A percentile compares a stretch with the other conserved stretches of the same genome.
phyloP scores from a whole-genome alignment of 2,797 vertebrate genomes.

The Oryzias sinensis region DNA sequence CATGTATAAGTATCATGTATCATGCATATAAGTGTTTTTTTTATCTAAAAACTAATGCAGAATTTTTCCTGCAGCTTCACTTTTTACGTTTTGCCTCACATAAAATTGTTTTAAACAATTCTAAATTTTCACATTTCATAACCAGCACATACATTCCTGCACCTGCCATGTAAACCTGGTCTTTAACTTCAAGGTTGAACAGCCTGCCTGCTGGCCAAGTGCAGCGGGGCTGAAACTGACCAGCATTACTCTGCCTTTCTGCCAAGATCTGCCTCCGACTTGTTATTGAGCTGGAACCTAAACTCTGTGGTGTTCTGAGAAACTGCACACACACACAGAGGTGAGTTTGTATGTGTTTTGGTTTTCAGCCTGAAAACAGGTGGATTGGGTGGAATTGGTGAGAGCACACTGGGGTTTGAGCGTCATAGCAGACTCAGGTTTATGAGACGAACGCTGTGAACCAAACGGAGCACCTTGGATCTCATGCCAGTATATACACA shows the following conservation, averaged over 20 bases:
- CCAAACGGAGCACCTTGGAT: constrained; percentile 55
- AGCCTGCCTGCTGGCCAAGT: constrained; percentile 39
- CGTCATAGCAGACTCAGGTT: constrained; percentile 44
- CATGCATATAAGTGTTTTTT: no score
- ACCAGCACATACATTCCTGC: neutral
- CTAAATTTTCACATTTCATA: no score
- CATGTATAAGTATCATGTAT: no score
- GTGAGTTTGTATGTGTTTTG: constrained; percentile 22
- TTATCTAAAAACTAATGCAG: no score
- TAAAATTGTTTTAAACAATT: no score
- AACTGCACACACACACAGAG: constrained; percentile 28
- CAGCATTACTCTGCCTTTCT: constrained; percentile 1
- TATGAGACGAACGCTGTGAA: constrained; percentile 46
- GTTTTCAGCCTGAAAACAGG: constrained; percentile 41
- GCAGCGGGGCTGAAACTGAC: constrained; percentile 60
- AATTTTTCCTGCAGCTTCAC: no score
- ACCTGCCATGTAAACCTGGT: constrained; percentile 42
- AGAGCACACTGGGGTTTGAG: constrained; percentile 38
- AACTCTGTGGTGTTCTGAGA: constrained; percentile 37
- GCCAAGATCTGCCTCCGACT: constrained; percentile 26
- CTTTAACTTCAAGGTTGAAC: constrained; percentile 42
- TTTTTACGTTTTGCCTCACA: no score
- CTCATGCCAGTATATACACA: constrained; percentile 63
- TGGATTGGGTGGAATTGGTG: constrained; percentile 21
- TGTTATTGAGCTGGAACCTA: constrained; percentile 35